A percentile compares a stretch with the other conserved stretches of the same genome.
These are phyloP conservation scores for Microtus pennsylvanicus DNA, from an alignment of 2,113 vertebrate species.

Conservation along the genomic window DNA sequence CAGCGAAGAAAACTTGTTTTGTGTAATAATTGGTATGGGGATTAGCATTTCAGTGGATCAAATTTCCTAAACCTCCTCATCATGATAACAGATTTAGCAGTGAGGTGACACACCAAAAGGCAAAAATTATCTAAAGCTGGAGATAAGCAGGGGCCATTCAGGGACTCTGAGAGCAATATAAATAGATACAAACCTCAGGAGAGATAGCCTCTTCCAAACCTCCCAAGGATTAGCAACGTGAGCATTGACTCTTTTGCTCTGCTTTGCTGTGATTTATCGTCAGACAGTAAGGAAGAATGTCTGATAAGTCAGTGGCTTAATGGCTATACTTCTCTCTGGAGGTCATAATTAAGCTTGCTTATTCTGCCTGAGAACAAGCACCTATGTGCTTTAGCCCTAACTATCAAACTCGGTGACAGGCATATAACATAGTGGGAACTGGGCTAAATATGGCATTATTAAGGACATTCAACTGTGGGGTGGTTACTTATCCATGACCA, in stretches of 20 bases:
- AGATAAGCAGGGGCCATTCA: conserved; percentile 88
- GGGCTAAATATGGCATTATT: conserved; percentile 75
- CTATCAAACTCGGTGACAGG: conserved; percentile 70
- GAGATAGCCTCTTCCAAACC: conserved; percentile 83
- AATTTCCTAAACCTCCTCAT: conserved; percentile 85
- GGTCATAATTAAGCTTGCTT: conserved; percentile 89
- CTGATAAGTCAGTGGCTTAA: conserved; percentile 88
- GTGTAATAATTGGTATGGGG: conserved; percentile 82
- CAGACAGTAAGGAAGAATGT: conserved; percentile 83
- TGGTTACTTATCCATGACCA: conserved; percentile 77
- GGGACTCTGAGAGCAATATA: conserved; percentile 84
- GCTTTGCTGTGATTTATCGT: conserved; percentile 86
- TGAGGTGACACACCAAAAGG: conserved; percentile 86
- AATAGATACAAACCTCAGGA: conserved; percentile 87
- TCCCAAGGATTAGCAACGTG: conserved; percentile 87
- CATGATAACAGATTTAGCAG: conserved; percentile 84
- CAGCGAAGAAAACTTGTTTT: conserved; percentile 79
- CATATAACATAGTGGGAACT: conserved; percentile 78
- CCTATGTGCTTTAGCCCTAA: conserved; percentile 77
- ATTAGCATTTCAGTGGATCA: conserved; percentile 88
- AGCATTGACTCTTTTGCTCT: conserved; percentile 83
- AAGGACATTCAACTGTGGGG: conserved; percentile 74
- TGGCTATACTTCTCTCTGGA: conserved; percentile 86
- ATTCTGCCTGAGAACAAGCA: conserved; percentile 87
- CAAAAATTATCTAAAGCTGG: conserved; percentile 89